Conservation (phyloP, 2,888 invertebrate genomes). For the Tetragnatha montana region DNA sequence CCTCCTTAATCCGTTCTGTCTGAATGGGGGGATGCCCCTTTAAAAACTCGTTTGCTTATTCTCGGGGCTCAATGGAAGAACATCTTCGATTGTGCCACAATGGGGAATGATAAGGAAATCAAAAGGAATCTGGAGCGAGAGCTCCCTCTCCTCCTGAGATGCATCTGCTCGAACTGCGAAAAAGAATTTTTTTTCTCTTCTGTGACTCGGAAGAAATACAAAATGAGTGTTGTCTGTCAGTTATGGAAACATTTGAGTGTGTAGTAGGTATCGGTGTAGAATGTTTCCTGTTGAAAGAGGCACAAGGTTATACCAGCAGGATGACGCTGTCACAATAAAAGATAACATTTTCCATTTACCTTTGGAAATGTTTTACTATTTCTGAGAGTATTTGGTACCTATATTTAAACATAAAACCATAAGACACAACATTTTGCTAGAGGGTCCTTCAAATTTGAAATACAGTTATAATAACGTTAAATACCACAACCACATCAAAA, state of each 20-base stretch:
- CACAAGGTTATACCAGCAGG: too few relatives aligned
- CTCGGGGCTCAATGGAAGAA: constrained; percentile 29
- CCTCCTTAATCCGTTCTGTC: constrained; percentile 62
- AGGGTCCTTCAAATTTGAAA: too few relatives aligned
- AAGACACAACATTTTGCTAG: too few relatives aligned
- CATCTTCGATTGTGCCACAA: constrained; percentile 66
- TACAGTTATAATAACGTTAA: too few relatives aligned
- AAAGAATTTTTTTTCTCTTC: background rate
- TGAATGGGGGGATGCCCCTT: constrained; percentile 39
- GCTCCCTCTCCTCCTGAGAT: background rate
- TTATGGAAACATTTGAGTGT: background rate
- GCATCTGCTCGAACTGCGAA: background rate
- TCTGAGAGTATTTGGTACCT: too few relatives aligned
- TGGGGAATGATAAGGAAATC: constrained; percentile 57
- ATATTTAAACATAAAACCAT: too few relatives aligned
- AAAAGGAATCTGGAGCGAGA: constrained; percentile 50
- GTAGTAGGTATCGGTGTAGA: background rate
- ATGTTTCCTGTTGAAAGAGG: background rate
- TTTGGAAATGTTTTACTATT: too few relatives aligned
- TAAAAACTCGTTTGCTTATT: constrained; percentile 65
- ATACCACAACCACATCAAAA: too few relatives aligned
- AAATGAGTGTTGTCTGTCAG: background rate
- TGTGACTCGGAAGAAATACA: background rate
- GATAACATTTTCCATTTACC: too few relatives aligned
- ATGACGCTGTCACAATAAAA: too few relatives aligned